A percentile compares a stretch with the other conserved stretches of the same genome.
Evolutionary conservation across 2,113 vertebrate genomes (phyloP).

Genomic region (Phaethornis superciliosus): DNA sequence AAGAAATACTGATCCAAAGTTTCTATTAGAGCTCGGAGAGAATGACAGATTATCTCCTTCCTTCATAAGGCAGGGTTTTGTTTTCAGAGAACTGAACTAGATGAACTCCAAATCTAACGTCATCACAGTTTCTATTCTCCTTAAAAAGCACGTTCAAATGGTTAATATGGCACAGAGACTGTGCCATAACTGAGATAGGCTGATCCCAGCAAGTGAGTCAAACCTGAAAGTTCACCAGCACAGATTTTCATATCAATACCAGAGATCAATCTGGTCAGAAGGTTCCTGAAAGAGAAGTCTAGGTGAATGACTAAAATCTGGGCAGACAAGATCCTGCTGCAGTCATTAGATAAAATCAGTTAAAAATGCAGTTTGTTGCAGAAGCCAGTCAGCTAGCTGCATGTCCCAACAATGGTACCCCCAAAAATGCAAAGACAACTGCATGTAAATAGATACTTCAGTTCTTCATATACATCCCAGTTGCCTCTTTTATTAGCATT

Average conservation of each 20-base stretch:
- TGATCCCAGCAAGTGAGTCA: conserved; percentile 51
- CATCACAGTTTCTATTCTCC: background rate
- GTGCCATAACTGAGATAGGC: background rate
- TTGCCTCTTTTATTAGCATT: background rate
- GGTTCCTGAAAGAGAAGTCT: conserved; percentile 20
- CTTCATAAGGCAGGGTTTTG: background rate
- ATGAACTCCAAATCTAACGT: background rate
- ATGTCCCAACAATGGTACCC: background rate
- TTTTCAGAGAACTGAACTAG: background rate
- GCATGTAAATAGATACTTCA: background rate
- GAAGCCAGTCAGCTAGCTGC: conserved; percentile 22
- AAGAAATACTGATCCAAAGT: background rate
- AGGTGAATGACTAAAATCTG: conserved; percentile 41
- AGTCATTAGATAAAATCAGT: conserved; percentile 38
- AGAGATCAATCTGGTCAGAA: conserved; percentile 38
- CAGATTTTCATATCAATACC: background rate
- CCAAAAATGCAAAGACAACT: conserved; percentile 15
- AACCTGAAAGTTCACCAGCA: background rate
- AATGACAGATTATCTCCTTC: background rate
- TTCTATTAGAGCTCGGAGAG: background rate
- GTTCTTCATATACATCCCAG: background rate
- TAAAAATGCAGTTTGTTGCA: background rate
- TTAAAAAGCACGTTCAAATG: background rate
- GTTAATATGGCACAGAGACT: background rate
- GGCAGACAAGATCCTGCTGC: conserved; percentile 38